Evolutionary conservation across 2,797 vertebrate genomes (phyloP).

Genomic region (Neostethus bicornis): DNA sequence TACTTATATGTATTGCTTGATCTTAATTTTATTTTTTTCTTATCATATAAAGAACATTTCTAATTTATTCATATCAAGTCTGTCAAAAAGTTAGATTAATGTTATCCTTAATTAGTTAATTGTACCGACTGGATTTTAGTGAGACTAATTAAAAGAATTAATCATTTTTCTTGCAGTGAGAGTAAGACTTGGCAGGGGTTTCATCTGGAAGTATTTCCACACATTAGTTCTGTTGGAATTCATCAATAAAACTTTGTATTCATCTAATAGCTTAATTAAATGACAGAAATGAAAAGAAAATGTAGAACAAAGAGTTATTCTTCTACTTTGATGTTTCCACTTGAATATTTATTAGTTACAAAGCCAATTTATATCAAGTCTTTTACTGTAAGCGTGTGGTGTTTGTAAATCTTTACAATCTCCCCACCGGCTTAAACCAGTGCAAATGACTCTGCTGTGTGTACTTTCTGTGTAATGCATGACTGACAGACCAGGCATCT

Average conservation of each 20-base stretch:
- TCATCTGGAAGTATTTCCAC: conserved; percentile 20
- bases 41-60: conserved; percentile 16
- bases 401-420: conserved; percentile 9
- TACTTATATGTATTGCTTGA: neutral
- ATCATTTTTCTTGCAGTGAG: conserved; percentile 17
- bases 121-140: conserved; percentile 18
- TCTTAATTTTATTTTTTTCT: neutral
- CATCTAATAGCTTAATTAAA: neutral
- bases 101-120: conserved; percentile 15
- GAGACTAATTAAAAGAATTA: conserved; percentile 46
- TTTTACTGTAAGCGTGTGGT: conserved; percentile 40
- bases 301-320: conserved; percentile 14
- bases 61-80: conserved; percentile 3
- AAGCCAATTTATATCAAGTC: conserved; percentile 40
- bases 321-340: conserved; percentile 17
- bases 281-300: neutral
- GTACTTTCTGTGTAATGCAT: conserved; percentile 44
- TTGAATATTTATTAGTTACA: conserved; percentile 45
- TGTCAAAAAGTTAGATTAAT: neutral
- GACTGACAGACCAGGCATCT: conserved; percentile 44
- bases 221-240: conserved; percentile 16
- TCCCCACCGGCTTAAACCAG: conserved; percentile 25
- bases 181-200: conserved; percentile 13
- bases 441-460: conserved; percentile 18
- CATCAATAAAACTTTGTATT: neutral